Conservation (phyloP, 1,140 invertebrate genomes). For the Neoseiulus cucumeris region DNA sequence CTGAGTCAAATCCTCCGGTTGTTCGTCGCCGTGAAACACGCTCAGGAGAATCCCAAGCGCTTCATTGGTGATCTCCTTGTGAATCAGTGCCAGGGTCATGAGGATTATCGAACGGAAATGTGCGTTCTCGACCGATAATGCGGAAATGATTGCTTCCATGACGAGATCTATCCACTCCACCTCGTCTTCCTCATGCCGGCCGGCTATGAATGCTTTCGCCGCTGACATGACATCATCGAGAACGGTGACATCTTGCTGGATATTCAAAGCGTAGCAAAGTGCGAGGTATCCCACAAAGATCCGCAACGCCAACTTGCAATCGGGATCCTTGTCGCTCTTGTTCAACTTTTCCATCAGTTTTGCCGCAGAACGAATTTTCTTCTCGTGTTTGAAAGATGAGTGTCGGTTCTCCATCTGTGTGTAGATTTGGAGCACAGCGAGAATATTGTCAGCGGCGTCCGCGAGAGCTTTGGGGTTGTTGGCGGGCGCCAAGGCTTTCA, state of each 20-base stretch:
- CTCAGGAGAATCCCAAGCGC: not conserved
- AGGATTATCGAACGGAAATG: conserved; percentile 4
- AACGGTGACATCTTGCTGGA: conserved; percentile 9
- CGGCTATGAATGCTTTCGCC: not conserved
- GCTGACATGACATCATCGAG: not conserved
- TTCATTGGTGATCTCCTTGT: not conserved
- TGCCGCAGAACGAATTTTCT: not conserved
- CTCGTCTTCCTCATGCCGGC: not conserved
- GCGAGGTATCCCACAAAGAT: not conserved
- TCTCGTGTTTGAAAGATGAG: not conserved
- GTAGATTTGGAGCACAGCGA: conserved; percentile 6
- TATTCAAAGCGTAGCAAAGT: not conserved
- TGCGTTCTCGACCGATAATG: not conserved
- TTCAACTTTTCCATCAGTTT: conserved; percentile 1
- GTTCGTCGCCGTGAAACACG: not conserved
- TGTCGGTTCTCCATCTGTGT: not conserved
- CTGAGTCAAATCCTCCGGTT: not conserved
- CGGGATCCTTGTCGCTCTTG: not conserved
- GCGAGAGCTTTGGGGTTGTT: not conserved
- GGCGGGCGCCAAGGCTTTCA: not conserved
- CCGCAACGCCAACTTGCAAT: not conserved
- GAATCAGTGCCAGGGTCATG: not conserved
- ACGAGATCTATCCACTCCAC: conserved; percentile 2
- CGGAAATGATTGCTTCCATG: not conserved
- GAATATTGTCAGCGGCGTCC: not conserved